Evolutionary conservation across 30 jellyfish, hydroid and myxozoan species (phyloP).

Genomic region (Aurelia sp.): DNA sequence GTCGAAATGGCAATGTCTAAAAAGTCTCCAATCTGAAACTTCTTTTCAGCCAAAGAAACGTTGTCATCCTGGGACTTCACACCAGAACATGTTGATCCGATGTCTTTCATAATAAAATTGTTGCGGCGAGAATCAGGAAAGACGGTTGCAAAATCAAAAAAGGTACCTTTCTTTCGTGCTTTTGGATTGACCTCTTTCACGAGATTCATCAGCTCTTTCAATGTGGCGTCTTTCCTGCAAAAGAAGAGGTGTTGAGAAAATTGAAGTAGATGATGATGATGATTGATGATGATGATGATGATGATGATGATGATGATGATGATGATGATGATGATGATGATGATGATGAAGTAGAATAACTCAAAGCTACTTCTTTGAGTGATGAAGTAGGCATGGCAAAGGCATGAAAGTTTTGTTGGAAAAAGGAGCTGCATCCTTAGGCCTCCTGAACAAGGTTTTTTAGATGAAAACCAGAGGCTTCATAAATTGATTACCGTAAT

Average conservation of each 20-base stretch:
- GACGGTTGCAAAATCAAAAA: slow-evolving; percentile 92
- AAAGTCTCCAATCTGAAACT: slow-evolving; percentile 94
- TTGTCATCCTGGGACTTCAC: slow-evolving; percentile 83
- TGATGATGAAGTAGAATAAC: too few species aligned
- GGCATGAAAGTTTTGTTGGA: too few species aligned
- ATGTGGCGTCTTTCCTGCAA: slow-evolving; percentile 96
- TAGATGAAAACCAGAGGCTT: too few species aligned
- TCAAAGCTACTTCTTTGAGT: too few species aligned
- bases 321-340: too few species aligned
- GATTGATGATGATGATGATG: too few species aligned
- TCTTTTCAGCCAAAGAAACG: slow-evolving; percentile 81
- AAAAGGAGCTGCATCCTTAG: too few species aligned
- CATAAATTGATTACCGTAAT: too few species aligned
- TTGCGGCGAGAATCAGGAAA: slow-evolving; percentile 89
- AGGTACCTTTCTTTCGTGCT: slow-evolving; percentile 90
- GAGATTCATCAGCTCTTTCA: slow-evolving; percentile 90
- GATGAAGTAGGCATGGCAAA: too few species aligned
- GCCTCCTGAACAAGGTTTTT: too few species aligned
- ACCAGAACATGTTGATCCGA: slow-evolving; percentile 97
- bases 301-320: too few species aligned
- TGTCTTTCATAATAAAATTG: slow-evolving; percentile 78
- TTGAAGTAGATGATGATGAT: neutral
- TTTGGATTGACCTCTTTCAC: slow-evolving; percentile 98
- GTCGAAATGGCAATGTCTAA: slow-evolving; percentile 89
- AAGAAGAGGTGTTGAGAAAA: neutral